Percentiles rank a stretch among this genome's conserved stretches.
These are phyloP conservation scores for Micromussa lordhowensis DNA, from an alignment of 92 coral and sea anemone genomes.

Conservation along the genomic window DNA sequence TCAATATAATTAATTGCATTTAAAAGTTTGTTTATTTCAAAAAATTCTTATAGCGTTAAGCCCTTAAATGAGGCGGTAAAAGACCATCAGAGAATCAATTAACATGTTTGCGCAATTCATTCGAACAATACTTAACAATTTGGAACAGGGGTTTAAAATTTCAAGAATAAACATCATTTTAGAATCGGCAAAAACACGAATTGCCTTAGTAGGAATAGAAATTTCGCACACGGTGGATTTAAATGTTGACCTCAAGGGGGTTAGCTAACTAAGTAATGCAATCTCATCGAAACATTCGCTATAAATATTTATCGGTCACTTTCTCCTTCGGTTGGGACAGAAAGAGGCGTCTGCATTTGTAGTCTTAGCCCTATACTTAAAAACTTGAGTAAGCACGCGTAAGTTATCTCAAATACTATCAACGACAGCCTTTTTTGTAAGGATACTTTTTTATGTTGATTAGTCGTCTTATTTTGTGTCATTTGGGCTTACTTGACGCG, in stretches of 20 bases:
- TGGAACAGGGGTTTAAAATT: not conserved
- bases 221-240: not conserved
- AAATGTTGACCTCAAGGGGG: constrained; percentile 9
- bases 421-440: not conserved
- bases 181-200: not conserved
- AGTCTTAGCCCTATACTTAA: not conserved
- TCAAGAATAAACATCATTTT: not conserved
- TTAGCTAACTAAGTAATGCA: not conserved
- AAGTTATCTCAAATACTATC: not conserved
- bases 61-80: constrained; percentile 8
- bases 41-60: not conserved
- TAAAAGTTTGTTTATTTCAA: constrained; percentile 29
- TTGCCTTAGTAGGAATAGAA: not conserved
- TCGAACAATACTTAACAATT: not conserved
- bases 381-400: not conserved
- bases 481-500: not conserved
- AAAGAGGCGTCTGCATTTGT: too few relatives aligned
- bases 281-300: not conserved
- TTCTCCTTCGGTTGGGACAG: not conserved
- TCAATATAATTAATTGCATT: constrained; percentile 32
- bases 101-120: constrained; percentile 12
- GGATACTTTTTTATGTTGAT: not conserved
- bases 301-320: not conserved
- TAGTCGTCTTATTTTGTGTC: not conserved
- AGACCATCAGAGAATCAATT: constrained; percentile 21